phyloP scores from a whole-genome alignment of 2,797 vertebrate genomes.

The Enteromius radiatus region DNA sequence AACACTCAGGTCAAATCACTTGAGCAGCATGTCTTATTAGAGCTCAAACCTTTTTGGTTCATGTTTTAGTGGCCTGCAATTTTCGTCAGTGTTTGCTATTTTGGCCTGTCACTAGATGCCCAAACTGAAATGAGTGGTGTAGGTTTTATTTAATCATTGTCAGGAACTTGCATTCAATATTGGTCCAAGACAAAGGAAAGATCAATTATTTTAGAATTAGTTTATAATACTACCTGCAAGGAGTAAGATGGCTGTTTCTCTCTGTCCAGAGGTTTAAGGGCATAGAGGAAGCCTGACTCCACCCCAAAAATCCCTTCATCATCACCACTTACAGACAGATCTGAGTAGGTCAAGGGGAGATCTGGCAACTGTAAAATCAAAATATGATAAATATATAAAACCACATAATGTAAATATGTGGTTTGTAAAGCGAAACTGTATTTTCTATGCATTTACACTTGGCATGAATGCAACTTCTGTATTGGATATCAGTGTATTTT shows the following conservation, averaged over 20 bases:
- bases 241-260: constrained; percentile 85
- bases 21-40: constrained; percentile 38
- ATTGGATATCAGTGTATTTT: not conserved
- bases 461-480: not conserved
- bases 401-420: not conserved
- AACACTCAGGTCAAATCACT: constrained; percentile 43
- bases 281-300: constrained; percentile 83
- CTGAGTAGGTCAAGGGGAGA: constrained; percentile 72
- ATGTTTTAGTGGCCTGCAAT: constrained; percentile 12
- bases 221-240: constrained; percentile 70
- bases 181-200: not conserved
- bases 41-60: not conserved
- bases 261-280: constrained; percentile 82
- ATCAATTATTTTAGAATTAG: not conserved
- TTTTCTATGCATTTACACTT: not conserved
- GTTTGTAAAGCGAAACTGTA: not conserved
- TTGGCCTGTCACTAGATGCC: not conserved
- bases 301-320: constrained; percentile 83
- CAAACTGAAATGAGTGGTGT: not conserved
- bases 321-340: constrained; percentile 75
- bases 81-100: constrained; percentile 2
- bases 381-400: not conserved
- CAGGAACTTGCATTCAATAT: not conserved
- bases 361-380: constrained; percentile 70
- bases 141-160: not conserved